These are phyloP conservation scores for Mustelus asterias DNA, from an alignment of 2,113 vertebrate species.

Conservation along the genomic window DNA sequence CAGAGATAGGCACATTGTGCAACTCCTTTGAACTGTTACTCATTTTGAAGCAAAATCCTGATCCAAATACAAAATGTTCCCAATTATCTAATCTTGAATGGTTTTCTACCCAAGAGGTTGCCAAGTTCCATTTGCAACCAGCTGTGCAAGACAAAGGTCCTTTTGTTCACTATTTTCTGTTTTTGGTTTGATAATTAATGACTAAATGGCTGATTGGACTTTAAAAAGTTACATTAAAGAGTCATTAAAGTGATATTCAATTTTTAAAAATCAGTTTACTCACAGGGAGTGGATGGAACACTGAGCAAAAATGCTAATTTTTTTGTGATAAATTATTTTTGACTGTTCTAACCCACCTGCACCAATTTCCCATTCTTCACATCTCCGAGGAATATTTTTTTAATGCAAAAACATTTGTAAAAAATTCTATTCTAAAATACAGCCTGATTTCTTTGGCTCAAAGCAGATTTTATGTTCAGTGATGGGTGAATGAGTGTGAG, in stretches of 20 bases:
- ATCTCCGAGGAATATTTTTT: neutral
- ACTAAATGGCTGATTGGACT: neutral
- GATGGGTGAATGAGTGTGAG: neutral
- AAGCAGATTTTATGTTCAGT: neutral
- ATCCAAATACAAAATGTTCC: constrained; percentile 20
- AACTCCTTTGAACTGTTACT: neutral
- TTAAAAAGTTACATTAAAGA: neutral
- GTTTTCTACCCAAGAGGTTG: neutral
- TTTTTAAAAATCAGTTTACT: neutral
- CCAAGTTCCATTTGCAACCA: neutral
- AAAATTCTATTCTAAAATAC: neutral
- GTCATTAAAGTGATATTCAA: neutral
- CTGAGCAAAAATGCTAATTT: neutral
- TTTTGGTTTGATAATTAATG: neutral
- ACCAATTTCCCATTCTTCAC: neutral
- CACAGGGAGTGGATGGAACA: neutral
- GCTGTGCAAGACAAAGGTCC: neutral
- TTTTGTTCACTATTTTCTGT: neutral
- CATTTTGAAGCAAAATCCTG: neutral
- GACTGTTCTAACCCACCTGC: neutral
- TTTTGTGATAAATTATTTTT: neutral
- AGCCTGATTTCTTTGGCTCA: neutral
- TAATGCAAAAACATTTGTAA: neutral
- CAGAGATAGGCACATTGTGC: neutral
- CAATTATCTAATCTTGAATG: neutral